A percentile compares a stretch with the other conserved stretches of the same genome.
Evolutionary conservation across 2,113 vertebrate genomes (phyloP).

Genomic region (Pluvialis apricaria): DNA sequence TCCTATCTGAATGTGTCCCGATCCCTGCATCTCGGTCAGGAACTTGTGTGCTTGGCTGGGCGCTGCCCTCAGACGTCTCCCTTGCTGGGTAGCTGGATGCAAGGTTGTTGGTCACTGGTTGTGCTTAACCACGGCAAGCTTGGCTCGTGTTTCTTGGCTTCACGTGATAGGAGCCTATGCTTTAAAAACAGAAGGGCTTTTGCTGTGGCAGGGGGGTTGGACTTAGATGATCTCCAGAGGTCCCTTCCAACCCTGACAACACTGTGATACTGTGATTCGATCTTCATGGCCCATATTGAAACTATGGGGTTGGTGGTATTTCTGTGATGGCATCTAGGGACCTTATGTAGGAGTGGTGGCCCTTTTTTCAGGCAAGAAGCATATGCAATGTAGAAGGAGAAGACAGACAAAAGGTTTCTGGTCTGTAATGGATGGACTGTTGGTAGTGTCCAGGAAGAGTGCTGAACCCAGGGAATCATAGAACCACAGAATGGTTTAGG

Average conservation of each 20-base stretch:
- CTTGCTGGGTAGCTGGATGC: background rate
- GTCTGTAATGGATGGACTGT: accelerated
- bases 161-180: accelerated
- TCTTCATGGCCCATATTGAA: background rate
- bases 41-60: background rate
- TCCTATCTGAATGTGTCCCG: background rate
- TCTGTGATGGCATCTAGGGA: background rate
- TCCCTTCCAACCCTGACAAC: too few relatives aligned
- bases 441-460: background rate
- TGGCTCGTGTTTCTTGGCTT: background rate
- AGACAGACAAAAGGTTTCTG: background rate
- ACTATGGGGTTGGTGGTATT: background rate
- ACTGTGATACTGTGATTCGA: too few relatives aligned
- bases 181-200: background rate
- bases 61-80: background rate
- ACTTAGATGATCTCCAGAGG: too few relatives aligned
- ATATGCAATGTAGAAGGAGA: background rate
- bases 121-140: background rate
- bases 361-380: background rate
- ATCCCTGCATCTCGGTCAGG: background rate
- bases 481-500: too few relatives aligned
- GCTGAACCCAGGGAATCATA: background rate
- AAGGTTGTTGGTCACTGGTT: background rate
- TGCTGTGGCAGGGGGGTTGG: too few relatives aligned
- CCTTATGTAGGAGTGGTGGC: background rate